A percentile compares a stretch with the other conserved stretches of the same genome.
Conservation (phyloP, 2,113 vertebrate species). For the Megalops atlanticus region DNA sequence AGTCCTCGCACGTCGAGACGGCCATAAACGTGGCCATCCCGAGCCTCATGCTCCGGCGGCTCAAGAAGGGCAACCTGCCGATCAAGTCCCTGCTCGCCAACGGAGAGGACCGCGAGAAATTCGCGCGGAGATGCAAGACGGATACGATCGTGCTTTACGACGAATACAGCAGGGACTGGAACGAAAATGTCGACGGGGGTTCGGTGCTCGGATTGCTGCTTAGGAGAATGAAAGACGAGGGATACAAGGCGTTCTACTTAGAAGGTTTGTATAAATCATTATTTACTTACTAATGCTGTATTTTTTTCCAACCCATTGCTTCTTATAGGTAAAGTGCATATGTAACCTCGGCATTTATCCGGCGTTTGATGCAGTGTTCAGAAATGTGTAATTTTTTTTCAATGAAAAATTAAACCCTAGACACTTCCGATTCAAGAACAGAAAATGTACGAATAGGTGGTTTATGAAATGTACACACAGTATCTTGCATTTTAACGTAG, state of each 20-base stretch:
- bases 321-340: too few relatives aligned
- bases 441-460: background rate
- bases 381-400: too few relatives aligned
- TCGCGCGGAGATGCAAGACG: constrained; percentile 84
- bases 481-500: background rate
- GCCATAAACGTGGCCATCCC: constrained; percentile 95
- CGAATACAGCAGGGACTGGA: constrained; percentile 85
- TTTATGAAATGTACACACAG: background rate
- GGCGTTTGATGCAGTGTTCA: background rate
- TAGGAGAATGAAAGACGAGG: constrained; percentile 92
- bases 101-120: constrained; percentile 87
- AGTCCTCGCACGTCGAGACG: constrained; percentile 92
- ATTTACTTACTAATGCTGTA: background rate
- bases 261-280: constrained; percentile 74
- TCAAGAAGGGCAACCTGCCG: constrained; percentile 93
- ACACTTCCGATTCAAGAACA: too few relatives aligned
- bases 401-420: too few relatives aligned
- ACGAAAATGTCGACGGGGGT: constrained; percentile 83
- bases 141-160: constrained; percentile 96
- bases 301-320: too few relatives aligned
- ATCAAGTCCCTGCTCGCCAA: constrained; percentile 88
- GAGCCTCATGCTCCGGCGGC: constrained; percentile 91
- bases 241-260: constrained; percentile 88
- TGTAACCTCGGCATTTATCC: background rate
- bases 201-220: constrained; percentile 90